These are phyloP conservation scores for Syrrhaptes paradoxus DNA, from an alignment of 2,113 vertebrate genomes.

Conservation along the genomic window DNA sequence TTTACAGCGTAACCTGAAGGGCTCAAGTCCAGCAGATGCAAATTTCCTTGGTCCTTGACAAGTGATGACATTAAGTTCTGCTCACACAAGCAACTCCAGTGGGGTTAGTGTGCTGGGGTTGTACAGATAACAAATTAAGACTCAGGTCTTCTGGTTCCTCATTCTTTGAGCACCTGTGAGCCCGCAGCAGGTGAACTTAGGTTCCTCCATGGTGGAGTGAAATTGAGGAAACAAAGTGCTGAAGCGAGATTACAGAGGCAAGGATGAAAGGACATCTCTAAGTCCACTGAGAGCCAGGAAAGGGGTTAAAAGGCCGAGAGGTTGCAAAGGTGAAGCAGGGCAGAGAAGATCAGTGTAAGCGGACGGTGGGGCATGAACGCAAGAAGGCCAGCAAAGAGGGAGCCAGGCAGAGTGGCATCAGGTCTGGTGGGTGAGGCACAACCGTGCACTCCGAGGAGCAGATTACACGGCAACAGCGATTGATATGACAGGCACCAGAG, in stretches of 20 bases:
- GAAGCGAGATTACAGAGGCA: not conserved
- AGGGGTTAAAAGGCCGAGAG: not conserved
- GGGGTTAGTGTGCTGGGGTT: fast-evolving
- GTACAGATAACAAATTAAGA: not conserved
- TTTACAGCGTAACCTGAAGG: not conserved
- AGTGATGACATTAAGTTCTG: not conserved
- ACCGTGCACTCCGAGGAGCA: fast-evolving
- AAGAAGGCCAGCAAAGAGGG: not conserved
- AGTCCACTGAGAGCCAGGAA: not conserved
- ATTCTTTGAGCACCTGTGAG: fast-evolving
- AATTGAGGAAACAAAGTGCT: not conserved
- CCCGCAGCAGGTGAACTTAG: fast-evolving
- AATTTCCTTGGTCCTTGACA: not conserved
- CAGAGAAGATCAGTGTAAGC: not conserved
- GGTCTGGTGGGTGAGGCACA: not conserved
- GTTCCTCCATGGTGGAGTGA: not conserved
- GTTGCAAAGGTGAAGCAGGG: not conserved
- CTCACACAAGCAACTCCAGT: not conserved
- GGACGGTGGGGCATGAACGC: not conserved
- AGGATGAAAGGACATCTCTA: not conserved
- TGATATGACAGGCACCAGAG: not conserved
- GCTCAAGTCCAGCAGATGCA: not conserved
- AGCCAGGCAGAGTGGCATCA: not conserved
- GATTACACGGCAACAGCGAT: not conserved
- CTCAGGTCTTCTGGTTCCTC: not conserved